A percentile compares a stretch with the other conserved stretches of the same genome.
These are phyloP conservation scores for Hoplostethus atlanticus DNA, from an alignment of 2,797 vertebrate species.

Conservation along the genomic window DNA sequence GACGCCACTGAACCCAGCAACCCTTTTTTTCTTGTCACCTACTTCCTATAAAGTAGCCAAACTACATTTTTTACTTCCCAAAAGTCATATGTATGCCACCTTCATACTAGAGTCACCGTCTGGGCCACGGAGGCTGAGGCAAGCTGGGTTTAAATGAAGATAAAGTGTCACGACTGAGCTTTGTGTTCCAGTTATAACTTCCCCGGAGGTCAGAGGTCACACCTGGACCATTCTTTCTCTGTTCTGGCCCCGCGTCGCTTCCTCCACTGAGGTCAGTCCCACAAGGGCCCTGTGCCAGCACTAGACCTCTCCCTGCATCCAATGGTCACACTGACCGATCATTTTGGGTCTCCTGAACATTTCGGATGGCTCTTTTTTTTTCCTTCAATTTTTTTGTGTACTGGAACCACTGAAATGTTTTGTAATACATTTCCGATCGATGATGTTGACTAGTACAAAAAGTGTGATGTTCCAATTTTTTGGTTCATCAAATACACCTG, in stretches of 20 bases:
- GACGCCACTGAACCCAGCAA: constrained; percentile 25
- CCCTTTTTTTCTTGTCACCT: constrained; percentile 49
- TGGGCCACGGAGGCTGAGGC: constrained; percentile 45
- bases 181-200: constrained; percentile 77
- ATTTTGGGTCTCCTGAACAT: constrained; percentile 44
- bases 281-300: constrained; percentile 61
- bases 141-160: constrained; percentile 79
- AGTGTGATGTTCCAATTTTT: constrained; percentile 42
- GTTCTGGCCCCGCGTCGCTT: constrained; percentile 74
- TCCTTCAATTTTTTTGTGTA: neutral
- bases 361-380: constrained; percentile 32
- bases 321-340: constrained; percentile 56
- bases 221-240: constrained; percentile 82
- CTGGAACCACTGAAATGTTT: constrained; percentile 5
- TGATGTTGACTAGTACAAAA: constrained; percentile 31
- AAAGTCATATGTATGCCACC: constrained; percentile 43
- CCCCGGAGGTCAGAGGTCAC: constrained; percentile 70
- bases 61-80: constrained; percentile 6
- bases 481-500: constrained; percentile 52
- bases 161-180: constrained; percentile 71
- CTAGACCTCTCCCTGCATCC: constrained; percentile 48
- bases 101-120: constrained; percentile 57
- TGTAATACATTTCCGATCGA: constrained; percentile 11
- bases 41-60: neutral
- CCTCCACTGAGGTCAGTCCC: constrained; percentile 71